These are phyloP conservation scores for Exaiptasia diaphana DNA, from an alignment of 64 coral and sea anemone genomes.

Conservation along the genomic window DNA sequence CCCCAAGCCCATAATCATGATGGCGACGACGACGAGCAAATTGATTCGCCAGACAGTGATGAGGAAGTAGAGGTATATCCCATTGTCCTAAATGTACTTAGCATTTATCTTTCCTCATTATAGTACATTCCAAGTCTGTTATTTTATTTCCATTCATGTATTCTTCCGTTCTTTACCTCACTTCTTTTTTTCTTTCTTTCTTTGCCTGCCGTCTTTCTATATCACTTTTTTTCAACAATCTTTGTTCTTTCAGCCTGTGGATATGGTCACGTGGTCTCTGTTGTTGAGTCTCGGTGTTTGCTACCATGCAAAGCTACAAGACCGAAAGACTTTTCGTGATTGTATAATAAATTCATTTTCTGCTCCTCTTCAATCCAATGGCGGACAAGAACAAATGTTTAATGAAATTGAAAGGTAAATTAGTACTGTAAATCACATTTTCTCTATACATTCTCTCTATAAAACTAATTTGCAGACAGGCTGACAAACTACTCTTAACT, in stretches of 20 bases:
- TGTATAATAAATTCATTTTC: slow-evolving; percentile 2
- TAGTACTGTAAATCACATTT: not conserved
- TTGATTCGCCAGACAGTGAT: slow-evolving; percentile 11
- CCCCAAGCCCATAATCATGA: not conserved
- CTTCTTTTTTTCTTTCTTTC: not conserved
- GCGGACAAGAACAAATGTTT: slow-evolving; percentile 18
- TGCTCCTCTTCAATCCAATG: slow-evolving; percentile 1
- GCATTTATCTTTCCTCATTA: not conserved
- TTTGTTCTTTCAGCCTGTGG: not conserved
- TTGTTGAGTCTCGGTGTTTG: slow-evolving; percentile 68
- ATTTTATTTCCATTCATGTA: not conserved
- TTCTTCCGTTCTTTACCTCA: not conserved
- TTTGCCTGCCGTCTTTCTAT: not conserved
- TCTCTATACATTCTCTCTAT: no score
- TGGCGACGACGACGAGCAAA: slow-evolving; percentile 21
- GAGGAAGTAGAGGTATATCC: not conserved
- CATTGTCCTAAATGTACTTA: not conserved
- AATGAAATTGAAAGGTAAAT: slow-evolving; percentile 43
- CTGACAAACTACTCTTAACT: no score
- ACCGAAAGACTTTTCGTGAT: slow-evolving; percentile 38
- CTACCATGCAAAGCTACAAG: slow-evolving; percentile 63
- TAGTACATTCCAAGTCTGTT: not conserved
- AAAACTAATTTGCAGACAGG: no score
- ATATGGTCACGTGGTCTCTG: slow-evolving; percentile 23
- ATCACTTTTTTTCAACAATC: not conserved